Conservation (phyloP, 2,797 vertebrate species). For the Pelodytes ibericus region DNA sequence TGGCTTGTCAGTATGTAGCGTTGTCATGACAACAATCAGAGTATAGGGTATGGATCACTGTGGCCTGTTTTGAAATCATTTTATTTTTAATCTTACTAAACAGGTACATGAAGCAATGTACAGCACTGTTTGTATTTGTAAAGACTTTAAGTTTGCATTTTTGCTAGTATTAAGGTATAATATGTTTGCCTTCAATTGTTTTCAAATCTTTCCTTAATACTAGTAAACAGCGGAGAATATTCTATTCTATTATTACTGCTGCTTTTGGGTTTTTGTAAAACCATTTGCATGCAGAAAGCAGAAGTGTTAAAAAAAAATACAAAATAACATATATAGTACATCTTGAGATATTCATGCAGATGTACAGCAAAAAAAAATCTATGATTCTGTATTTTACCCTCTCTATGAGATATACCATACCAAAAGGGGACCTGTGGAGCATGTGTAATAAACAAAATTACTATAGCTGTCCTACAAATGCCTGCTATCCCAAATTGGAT, state of each 20-base stretch:
- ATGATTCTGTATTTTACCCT: too few relatives aligned
- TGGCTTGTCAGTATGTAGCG: constrained; percentile 48
- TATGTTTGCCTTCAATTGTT: neutral
- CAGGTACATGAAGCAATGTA: constrained; percentile 32
- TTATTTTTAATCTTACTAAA: constrained; percentile 46
- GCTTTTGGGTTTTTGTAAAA: neutral
- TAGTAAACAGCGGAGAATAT: neutral
- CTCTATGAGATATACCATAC: too few relatives aligned
- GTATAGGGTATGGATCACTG: constrained; percentile 51
- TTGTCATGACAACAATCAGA: constrained; percentile 56
- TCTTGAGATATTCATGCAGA: neutral
- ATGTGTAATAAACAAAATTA: too few relatives aligned
- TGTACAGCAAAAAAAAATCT: too few relatives aligned
- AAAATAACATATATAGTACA: neutral
- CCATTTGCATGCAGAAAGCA: neutral
- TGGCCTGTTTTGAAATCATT: constrained; percentile 44
- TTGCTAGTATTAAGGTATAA: neutral
- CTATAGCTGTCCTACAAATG: too few relatives aligned
- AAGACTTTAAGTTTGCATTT: neutral
- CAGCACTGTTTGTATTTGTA: constrained; percentile 16
- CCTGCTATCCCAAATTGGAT: too few relatives aligned
- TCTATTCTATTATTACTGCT: neutral
- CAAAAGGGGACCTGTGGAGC: too few relatives aligned
- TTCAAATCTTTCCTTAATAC: neutral
- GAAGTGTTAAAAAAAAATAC: neutral